Percentiles rank a stretch among this genome's conserved stretches.
These are phyloP conservation scores for Sebastolobus altivelis DNA, from an alignment of 2,797 vertebrate species.

Conservation along the genomic window DNA sequence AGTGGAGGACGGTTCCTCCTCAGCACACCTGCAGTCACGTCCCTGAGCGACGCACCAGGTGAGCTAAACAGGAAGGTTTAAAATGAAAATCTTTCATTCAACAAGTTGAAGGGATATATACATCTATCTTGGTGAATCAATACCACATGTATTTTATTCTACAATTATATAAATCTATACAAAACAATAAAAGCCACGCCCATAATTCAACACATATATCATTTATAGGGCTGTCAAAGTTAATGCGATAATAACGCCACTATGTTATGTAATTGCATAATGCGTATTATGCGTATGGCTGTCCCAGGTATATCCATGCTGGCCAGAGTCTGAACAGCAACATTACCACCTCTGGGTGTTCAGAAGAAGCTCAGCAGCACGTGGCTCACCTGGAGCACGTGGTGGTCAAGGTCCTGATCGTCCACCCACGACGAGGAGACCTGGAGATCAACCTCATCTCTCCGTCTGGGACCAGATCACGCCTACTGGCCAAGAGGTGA, in stretches of 20 bases:
- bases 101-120: no score
- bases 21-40: constrained; percentile 88
- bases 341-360: constrained; percentile 85
- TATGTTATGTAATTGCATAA: neutral
- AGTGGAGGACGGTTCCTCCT: constrained; percentile 89
- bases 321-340: constrained; percentile 87
- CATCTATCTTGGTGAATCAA: neutral
- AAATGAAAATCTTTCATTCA: no score
- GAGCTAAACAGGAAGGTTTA: constrained; percentile 42
- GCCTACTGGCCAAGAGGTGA: constrained; percentile 92
- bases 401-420: constrained; percentile 87
- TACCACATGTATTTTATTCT: neutral
- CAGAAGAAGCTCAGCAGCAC: constrained; percentile 82
- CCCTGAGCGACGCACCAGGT: constrained; percentile 88
- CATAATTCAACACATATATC: neutral
- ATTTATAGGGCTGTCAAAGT: neutral
- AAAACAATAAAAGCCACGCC: neutral
- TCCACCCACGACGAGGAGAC: constrained; percentile 91
- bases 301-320: constrained; percentile 87
- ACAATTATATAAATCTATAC: neutral
- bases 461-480: constrained; percentile 90
- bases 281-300: neutral
- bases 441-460: constrained; percentile 92
- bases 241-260: no score
- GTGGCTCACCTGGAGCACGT: constrained; percentile 91